Evolutionary conservation across 2,888 invertebrate species (phyloP).

Genomic region (Pheosia tremula): DNA sequence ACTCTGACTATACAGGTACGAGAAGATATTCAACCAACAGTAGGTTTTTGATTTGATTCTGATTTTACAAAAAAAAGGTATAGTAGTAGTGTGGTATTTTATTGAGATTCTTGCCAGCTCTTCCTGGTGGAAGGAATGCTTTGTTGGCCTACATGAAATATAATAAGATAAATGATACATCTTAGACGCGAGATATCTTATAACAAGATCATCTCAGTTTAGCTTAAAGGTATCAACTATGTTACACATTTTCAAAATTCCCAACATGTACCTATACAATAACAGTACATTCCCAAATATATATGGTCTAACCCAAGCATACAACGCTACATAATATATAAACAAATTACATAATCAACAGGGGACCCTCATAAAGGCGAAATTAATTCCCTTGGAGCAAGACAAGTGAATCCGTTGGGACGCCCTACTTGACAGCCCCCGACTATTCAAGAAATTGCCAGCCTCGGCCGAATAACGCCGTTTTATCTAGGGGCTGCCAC

Average conservation of each 20-base stretch:
- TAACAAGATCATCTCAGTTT: no score
- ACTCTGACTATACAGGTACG: not conserved
- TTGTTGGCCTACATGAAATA: no score
- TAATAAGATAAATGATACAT: no score
- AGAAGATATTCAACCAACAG: not conserved
- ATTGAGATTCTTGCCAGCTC: no score
- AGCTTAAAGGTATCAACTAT: no score
- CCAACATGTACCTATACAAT: not conserved
- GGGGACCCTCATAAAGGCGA: slow-evolving; percentile 51
- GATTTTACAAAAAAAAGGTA: no score
- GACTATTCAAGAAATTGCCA: slow-evolving; percentile 72
- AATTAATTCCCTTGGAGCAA: slow-evolving; percentile 55
- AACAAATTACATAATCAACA: slow-evolving; percentile 45
- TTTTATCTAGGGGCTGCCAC: slow-evolving; percentile 58
- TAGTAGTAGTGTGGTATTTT: no score
- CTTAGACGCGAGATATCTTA: no score
- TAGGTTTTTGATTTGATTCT: not conserved
- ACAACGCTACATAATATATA: slow-evolving; percentile 16
- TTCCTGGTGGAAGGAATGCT: no score
- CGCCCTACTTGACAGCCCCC: slow-evolving; percentile 49
- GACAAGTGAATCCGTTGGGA: slow-evolving; percentile 47
- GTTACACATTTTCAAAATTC: not conserved
- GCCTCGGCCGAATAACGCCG: slow-evolving; percentile 54
- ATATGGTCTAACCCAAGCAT: not conserved
- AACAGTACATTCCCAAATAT: not conserved